These are phyloP conservation scores for Acipenser transmontanus DNA, from an alignment of 2,797 vertebrate genomes.

Conservation along the genomic window DNA sequence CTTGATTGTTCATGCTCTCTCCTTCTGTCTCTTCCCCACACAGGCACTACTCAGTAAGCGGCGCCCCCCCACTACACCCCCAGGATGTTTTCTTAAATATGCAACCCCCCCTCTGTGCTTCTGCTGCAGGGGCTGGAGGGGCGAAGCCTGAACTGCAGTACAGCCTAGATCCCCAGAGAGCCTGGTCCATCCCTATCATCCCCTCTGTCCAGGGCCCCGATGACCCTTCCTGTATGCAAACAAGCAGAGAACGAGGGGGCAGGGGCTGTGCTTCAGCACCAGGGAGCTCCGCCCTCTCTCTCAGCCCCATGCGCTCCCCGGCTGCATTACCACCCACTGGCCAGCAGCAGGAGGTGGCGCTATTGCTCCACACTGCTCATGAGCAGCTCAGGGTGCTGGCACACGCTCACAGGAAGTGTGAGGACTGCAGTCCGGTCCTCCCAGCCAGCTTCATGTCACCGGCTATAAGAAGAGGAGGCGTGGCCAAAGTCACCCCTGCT, in stretches of 20 bases:
- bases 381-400: conserved; percentile 41
- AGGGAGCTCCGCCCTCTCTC: conserved; percentile 24
- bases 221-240: conserved; percentile 33
- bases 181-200: conserved; percentile 67
- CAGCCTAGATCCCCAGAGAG: conserved; percentile 54
- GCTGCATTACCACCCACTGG: conserved; percentile 34
- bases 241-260: conserved; percentile 20
- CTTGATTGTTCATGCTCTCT: background rate
- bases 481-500: conserved; percentile 39
- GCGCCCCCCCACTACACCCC: conserved; percentile 24
- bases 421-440: conserved; percentile 24
- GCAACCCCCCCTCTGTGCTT: conserved; percentile 41
- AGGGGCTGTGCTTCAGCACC: conserved; percentile 14
- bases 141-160: conserved; percentile 55
- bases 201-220: conserved; percentile 62
- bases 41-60: conserved; percentile 42
- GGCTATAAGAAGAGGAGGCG: conserved; percentile 42
- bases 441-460: conserved; percentile 40
- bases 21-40: conserved; percentile 15
- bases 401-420: conserved; percentile 31
- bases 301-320: conserved; percentile 20
- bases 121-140: conserved; percentile 38
- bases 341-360: conserved; percentile 39
- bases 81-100: conserved; percentile 48
- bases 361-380: conserved; percentile 27